Conservation (phyloP, 2,888 invertebrate genomes). For the Mimas tiliae region DNA sequence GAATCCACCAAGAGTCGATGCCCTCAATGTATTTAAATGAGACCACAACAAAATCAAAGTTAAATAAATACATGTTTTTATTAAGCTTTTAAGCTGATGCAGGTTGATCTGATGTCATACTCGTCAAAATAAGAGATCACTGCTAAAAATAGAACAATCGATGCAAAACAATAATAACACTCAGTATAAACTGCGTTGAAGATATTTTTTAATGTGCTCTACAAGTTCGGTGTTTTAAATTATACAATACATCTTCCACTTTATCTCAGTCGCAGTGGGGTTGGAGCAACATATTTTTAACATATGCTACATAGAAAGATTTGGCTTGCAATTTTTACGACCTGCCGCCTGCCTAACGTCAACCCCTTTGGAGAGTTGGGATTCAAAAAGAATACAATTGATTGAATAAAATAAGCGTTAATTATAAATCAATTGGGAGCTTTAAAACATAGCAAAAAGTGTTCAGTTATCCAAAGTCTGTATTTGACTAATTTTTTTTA, state of each 20-base stretch:
- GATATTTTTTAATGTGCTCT: neutral
- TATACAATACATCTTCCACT: too few relatives aligned
- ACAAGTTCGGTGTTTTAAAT: neutral
- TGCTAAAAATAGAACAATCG: slow-evolving; percentile 15
- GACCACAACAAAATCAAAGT: neutral
- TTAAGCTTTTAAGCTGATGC: neutral
- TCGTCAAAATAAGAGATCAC: slow-evolving; percentile 10
- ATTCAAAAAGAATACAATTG: too few relatives aligned
- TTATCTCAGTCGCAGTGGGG: too few relatives aligned
- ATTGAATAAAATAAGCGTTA: too few relatives aligned
- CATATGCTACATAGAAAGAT: too few relatives aligned
- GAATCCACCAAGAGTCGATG: neutral
- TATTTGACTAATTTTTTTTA: slow-evolving; percentile 35
- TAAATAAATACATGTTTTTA: slow-evolving; percentile 7
- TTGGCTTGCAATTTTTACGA: too few relatives aligned
- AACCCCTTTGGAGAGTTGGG: too few relatives aligned
- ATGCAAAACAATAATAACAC: neutral
- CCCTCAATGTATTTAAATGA: neutral
- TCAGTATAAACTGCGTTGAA: neutral
- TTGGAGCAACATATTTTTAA: too few relatives aligned
- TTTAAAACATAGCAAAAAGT: too few relatives aligned
- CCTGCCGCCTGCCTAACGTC: too few relatives aligned
- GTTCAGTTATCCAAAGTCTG: too few relatives aligned
- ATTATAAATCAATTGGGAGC: too few relatives aligned
- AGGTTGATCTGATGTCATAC: slow-evolving; percentile 13